phyloP scores from a whole-genome alignment of 2,888 invertebrate genomes.

The Calameuta pallipes region DNA sequence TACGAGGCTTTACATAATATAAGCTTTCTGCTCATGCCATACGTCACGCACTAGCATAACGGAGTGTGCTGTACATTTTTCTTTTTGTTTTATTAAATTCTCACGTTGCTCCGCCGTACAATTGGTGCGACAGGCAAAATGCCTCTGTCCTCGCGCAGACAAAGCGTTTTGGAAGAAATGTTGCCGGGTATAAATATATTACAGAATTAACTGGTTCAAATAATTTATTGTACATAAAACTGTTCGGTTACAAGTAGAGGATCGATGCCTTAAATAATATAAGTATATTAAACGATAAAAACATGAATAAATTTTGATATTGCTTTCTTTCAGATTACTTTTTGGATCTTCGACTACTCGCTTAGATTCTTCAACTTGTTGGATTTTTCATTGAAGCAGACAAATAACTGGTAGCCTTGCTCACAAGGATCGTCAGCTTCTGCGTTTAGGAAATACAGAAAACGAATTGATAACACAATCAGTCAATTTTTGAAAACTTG shows the following conservation, averaged over 20 bases:
- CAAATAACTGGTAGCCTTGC: conserved; percentile 15
- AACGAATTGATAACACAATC: neutral
- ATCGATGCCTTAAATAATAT: neutral
- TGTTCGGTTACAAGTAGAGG: neutral
- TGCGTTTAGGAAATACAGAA: neutral
- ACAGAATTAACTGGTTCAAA: neutral
- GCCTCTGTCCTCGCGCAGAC: neutral
- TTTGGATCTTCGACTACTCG: no score
- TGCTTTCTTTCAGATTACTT: neutral
- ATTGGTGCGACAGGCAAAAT: neutral
- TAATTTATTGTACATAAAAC: neutral
- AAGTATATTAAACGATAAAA: neutral
- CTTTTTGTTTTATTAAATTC: neutral
- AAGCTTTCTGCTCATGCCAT: neutral
- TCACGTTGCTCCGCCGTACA: neutral
- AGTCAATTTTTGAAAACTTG: neutral
- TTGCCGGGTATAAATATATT: neutral
- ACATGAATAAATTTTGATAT: neutral
- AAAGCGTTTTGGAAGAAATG: neutral
- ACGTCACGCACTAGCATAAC: neutral
- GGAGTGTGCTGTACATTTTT: neutral
- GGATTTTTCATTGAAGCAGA: conserved; percentile 8
- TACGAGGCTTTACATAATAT: neutral
- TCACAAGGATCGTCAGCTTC: conserved; percentile 20
- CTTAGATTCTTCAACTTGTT: neutral